phyloP scores from a whole-genome alignment of 2,888 invertebrate species.

The Galeruca laticollis region DNA sequence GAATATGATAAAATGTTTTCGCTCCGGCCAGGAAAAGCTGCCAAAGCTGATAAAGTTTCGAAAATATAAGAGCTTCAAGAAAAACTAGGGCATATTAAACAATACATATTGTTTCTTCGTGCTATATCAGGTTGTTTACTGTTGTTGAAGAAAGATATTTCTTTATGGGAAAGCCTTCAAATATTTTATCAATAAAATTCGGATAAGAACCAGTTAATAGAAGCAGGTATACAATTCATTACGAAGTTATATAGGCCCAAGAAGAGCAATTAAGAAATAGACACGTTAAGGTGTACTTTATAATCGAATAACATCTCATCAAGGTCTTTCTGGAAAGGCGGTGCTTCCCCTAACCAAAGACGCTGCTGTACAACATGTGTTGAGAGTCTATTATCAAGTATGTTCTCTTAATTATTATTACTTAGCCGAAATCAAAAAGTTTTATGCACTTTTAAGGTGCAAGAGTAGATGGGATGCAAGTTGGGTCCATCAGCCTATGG shows the following conservation, averaged over 20 bases:
- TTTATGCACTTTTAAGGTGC: neutral
- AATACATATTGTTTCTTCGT: conserved; percentile 13
- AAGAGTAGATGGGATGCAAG: conserved; percentile 1
- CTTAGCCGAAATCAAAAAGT: neutral
- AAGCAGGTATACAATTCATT: no score
- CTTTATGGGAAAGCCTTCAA: neutral
- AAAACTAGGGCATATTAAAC: conserved; percentile 14
- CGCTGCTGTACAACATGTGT: conserved; percentile 6
- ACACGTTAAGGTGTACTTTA: neutral
- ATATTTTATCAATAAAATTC: conserved; percentile 14
- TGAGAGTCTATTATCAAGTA: conserved; percentile 11
- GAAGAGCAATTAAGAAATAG: neutral
- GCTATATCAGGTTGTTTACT: conserved; percentile 9
- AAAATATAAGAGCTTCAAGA: no score
- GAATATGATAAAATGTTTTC: no score
- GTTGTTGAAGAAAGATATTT: conserved; percentile 11
- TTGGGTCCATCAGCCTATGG: conserved; percentile 2
- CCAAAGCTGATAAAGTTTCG: no score
- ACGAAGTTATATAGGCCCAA: no score
- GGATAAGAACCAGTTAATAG: no score
- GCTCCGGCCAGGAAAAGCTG: no score
- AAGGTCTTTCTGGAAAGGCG: neutral
- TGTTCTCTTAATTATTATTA: no score
- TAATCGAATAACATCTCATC: neutral
- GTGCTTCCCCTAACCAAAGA: neutral